Conservation (phyloP, 2,888 invertebrate species). For the Oxyteleia sp. region DNA sequence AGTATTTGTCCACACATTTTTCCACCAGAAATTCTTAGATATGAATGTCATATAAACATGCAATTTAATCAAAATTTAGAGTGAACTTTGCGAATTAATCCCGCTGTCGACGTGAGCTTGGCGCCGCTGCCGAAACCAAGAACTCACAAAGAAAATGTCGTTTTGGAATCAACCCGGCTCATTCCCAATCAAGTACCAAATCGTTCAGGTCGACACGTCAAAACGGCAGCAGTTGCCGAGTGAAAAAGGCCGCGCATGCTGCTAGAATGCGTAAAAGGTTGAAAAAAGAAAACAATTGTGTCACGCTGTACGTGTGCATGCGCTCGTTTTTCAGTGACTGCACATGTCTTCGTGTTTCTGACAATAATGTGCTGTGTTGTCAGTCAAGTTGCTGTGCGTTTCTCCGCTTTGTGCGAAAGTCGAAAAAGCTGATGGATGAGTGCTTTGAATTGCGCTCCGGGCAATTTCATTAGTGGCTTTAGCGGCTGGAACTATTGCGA, state of each 20-base stretch:
- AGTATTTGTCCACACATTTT: no score
- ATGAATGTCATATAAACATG: no score
- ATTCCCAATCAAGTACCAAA: conserved; percentile 34
- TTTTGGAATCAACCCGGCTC: conserved; percentile 4
- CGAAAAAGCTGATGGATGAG: conserved; percentile 56
- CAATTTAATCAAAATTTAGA: no score
- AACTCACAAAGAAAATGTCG: conserved; percentile 25
- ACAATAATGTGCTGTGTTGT: conserved; percentile 56
- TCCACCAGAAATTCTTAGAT: no score
- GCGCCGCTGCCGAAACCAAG: conserved; percentile 9
- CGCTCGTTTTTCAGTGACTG: conserved; percentile 25
- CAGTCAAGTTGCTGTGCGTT: conserved; percentile 48
- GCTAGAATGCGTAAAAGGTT: conserved; percentile 23
- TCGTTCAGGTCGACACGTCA: conserved; percentile 31
- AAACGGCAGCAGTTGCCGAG: conserved; percentile 26
- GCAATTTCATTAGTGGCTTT: conserved; percentile 69
- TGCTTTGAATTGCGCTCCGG: conserved; percentile 46
- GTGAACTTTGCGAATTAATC: background rate
- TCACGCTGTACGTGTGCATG: conserved; percentile 20
- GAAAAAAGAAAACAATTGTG: conserved; percentile 30
- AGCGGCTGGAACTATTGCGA: conserved; percentile 18
- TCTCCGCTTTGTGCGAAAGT: conserved; percentile 40
- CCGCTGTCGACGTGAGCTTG: background rate
- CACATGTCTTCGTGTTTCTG: conserved; percentile 51
- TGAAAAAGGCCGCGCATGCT: conserved; percentile 23